Evolutionary conservation across 1,140 invertebrate genomes (phyloP).

Genomic region (Tetranychus urticae): DNA sequence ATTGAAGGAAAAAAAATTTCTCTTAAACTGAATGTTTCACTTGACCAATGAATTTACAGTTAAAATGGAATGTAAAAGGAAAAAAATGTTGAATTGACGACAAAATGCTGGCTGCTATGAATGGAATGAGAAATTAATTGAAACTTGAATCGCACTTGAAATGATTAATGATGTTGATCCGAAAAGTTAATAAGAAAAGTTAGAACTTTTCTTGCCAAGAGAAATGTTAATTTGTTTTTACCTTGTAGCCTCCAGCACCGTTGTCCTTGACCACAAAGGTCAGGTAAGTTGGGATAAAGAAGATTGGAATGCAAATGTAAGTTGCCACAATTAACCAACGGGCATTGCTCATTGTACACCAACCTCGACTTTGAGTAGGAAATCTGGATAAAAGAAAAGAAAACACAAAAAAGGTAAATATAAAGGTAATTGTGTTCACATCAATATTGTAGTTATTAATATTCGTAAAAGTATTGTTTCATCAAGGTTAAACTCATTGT

Average conservation of each 20-base stretch:
- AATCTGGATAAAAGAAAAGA: not conserved
- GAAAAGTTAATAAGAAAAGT: not conserved
- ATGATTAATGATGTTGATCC: not conserved
- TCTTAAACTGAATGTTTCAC: too few species aligned
- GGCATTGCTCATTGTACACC: conserved; percentile 26
- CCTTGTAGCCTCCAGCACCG: conserved; percentile 42
- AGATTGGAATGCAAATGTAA: conserved; percentile 41
- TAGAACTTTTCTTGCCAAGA: not conserved
- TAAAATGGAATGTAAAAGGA: too few species aligned
- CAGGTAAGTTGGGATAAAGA: conserved; percentile 33
- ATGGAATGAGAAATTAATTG: too few species aligned
- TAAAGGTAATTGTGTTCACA: not conserved
- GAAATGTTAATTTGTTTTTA: not conserved
- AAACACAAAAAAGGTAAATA: not conserved
- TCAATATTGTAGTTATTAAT: not conserved
- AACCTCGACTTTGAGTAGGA: conserved; percentile 8
- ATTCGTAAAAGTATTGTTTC: too few species aligned
- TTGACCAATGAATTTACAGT: too few species aligned
- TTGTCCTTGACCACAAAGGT: conserved; percentile 10
- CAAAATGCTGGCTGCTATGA: too few species aligned
- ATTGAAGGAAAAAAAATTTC: too few species aligned
- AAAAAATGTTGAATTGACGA: too few species aligned
- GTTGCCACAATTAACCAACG: conserved; percentile 42
- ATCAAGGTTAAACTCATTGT: too few species aligned
- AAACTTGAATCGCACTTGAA: too few species aligned